A percentile compares a stretch with the other conserved stretches of the same genome.
Conservation (phyloP, 2,888 invertebrate species). For the Phymatocera aterrima region DNA sequence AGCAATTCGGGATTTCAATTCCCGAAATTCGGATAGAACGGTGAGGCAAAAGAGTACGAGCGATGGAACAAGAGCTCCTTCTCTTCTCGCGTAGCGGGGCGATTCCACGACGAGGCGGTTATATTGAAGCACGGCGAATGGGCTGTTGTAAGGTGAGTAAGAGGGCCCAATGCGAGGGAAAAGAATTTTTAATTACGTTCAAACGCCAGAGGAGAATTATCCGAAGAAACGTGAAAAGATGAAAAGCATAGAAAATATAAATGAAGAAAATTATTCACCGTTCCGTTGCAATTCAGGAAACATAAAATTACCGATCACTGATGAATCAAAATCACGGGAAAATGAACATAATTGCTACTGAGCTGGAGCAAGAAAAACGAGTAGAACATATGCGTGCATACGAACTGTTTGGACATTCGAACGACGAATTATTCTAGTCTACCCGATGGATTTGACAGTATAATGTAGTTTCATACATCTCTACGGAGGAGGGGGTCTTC, state of each 20-base stretch:
- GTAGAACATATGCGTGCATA: too few species aligned
- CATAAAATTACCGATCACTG: too few species aligned
- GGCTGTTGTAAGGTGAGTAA: not conserved
- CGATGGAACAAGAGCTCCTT: constrained; percentile 5
- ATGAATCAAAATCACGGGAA: too few species aligned
- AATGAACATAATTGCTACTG: too few species aligned
- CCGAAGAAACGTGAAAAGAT: not conserved
- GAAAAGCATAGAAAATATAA: not conserved
- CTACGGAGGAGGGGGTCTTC: not conserved
- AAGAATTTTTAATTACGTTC: constrained; percentile 32
- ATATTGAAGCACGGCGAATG: not conserved
- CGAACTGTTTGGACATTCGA: not conserved
- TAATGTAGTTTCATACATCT: not conserved
- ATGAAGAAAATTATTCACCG: not conserved
- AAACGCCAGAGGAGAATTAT: not conserved
- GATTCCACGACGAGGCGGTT: not conserved
- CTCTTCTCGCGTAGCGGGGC: not conserved
- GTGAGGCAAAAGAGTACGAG: not conserved
- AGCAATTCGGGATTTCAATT: too few species aligned
- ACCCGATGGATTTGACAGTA: not conserved
- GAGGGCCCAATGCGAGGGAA: not conserved
- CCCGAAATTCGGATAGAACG: constrained; percentile 1
- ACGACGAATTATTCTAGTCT: not conserved
- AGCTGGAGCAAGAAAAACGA: not conserved
- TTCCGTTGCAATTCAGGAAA: not conserved